Evolutionary conservation across 2,888 invertebrate species (phyloP).

Genomic region (Amphipoea oculea): DNA sequence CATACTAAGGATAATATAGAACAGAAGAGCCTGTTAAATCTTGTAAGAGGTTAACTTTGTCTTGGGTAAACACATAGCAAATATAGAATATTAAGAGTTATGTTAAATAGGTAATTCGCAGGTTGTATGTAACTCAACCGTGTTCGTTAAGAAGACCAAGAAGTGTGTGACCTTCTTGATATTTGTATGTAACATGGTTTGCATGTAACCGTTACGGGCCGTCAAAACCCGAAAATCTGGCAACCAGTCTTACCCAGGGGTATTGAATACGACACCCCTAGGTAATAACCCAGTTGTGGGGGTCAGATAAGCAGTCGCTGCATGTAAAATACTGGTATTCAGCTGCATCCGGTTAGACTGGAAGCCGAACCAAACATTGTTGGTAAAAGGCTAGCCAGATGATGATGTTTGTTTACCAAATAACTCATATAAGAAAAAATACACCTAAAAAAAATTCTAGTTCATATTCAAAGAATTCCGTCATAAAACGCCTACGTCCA

Average conservation of each 20-base stretch:
- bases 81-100: neutral
- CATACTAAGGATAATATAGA: conserved; percentile 5
- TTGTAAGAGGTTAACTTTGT: neutral
- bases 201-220: neutral
- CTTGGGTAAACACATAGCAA: too few relatives aligned
- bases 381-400: neutral
- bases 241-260: neutral
- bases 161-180: neutral
- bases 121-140: neutral
- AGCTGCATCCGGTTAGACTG: neutral
- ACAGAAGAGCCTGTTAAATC: conserved; percentile 1
- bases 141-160: neutral
- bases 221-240: neutral
- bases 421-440: neutral
- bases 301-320: neutral
- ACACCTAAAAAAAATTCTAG: neutral
- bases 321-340: neutral
- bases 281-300: neutral
- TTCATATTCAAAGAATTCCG: conserved; percentile 16
- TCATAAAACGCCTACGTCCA: conserved; percentile 12
- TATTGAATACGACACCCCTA: neutral
- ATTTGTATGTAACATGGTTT: neutral
- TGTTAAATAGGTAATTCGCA: neutral
- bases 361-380: neutral
- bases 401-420: neutral